These are phyloP conservation scores for Saimiri boliviensis DNA, from an alignment of 2,113 vertebrate species.

Conservation along the genomic window DNA sequence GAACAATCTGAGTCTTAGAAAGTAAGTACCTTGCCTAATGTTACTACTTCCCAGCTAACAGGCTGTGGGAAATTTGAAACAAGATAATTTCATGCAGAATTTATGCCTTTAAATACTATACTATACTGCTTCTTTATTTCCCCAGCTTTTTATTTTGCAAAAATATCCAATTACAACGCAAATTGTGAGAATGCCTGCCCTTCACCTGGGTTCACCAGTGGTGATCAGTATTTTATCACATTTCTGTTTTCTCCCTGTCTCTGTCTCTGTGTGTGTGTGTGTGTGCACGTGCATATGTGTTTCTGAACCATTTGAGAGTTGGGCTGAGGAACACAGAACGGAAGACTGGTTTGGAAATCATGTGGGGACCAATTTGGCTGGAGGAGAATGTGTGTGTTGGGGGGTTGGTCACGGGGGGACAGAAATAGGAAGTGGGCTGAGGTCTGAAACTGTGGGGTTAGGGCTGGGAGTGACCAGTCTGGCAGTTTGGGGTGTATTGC, in stretches of 20 bases:
- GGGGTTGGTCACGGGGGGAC: not conserved
- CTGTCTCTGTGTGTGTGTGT: not conserved
- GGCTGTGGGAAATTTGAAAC: not conserved
- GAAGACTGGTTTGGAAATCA: not conserved
- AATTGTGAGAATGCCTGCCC: not conserved
- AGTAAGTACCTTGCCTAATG: not conserved
- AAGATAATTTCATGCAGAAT: not conserved
- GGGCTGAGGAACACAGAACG: not conserved
- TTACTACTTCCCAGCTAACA: not conserved
- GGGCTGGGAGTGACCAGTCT: not conserved
- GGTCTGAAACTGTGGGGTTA: not conserved
- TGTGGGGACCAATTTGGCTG: not conserved
- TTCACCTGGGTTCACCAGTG: not conserved
- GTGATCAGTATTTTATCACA: not conserved
- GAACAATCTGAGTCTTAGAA: not conserved
- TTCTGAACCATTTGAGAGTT: not conserved
- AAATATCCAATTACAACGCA: not conserved
- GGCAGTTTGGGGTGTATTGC: fast-evolving
- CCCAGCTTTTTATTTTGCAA: not conserved
- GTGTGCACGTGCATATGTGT: not conserved
- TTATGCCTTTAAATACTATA: not conserved
- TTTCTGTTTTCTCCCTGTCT: not conserved
- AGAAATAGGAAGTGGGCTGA: no score
- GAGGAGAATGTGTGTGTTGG: not conserved
- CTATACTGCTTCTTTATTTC: not conserved